Conservation (phyloP, 1,140 invertebrate genomes). For the Andricus grossulariae region DNA sequence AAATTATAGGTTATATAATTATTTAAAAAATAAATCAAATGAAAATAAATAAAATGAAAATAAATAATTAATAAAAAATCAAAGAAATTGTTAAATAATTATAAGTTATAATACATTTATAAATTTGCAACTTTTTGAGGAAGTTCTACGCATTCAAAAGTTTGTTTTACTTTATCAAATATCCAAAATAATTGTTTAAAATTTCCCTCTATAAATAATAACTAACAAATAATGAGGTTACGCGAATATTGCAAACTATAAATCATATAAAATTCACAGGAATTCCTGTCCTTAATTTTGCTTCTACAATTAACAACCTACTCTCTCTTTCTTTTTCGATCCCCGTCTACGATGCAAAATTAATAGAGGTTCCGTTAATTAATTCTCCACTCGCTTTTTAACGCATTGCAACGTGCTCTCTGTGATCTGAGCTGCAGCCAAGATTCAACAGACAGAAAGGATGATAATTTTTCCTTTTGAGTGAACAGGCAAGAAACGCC, state of each 20-base stretch:
- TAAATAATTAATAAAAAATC: too few species aligned
- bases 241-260: neutral
- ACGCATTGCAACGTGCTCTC: neutral
- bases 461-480: constrained; percentile 3
- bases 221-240: neutral
- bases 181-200: too few species aligned
- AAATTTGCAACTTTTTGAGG: too few species aligned
- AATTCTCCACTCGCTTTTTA: constrained; percentile 22
- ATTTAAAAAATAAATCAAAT: too few species aligned
- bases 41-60: too few species aligned
- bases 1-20: too few species aligned
- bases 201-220: too few species aligned
- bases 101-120: too few species aligned
- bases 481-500: neutral
- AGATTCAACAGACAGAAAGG: neutral
- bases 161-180: too few species aligned
- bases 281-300: constrained; percentile 27
- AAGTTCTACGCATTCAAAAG: too few species aligned
- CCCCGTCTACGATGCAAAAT: constrained; percentile 11
- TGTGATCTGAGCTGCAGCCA: neutral
- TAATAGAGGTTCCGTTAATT: constrained; percentile 19
- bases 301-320: constrained; percentile 6
- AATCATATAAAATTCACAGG: constrained; percentile 8
- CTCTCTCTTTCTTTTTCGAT: constrained; percentile 7
- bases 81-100: too few species aligned